These are phyloP conservation scores for Ancistrus triradiatus DNA, from an alignment of 2,113 vertebrate genomes.

Conservation along the genomic window DNA sequence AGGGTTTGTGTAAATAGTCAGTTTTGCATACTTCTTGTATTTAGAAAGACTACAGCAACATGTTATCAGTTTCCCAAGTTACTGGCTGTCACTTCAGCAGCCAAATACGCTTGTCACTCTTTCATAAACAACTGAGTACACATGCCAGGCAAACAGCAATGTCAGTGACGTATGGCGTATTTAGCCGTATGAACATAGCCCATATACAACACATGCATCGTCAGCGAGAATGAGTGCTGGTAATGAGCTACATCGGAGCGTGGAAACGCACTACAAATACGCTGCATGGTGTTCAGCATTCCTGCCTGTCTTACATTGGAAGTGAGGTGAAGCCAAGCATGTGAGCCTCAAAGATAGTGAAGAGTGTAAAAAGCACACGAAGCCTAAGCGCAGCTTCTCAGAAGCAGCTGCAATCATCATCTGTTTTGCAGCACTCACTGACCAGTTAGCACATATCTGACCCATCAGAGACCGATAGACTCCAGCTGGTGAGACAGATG, in stretches of 20 bases:
- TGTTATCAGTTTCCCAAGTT: no score
- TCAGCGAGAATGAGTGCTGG: no score
- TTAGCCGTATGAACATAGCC: no score
- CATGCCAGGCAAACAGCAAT: no score
- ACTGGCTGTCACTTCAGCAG: no score
- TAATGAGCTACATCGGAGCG: background rate
- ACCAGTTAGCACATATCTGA: constrained; percentile 5
- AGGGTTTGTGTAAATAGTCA: no score
- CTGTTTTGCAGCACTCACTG: background rate
- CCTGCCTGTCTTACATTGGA: background rate
- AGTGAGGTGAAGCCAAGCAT: background rate
- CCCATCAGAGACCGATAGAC: background rate
- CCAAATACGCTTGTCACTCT: no score
- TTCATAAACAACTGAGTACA: no score
- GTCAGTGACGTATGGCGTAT: no score
- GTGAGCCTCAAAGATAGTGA: background rate
- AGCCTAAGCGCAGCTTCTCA: constrained; percentile 28
- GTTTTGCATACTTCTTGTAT: no score
- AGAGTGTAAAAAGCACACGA: constrained; percentile 16
- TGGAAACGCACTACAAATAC: background rate
- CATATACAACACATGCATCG: no score
- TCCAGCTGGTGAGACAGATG: constrained; percentile 12
- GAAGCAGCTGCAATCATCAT: constrained; percentile 18
- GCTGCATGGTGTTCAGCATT: background rate
- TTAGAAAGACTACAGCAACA: no score